These are phyloP conservation scores for Pseudochromis fuscus DNA, from an alignment of 2,797 vertebrate species.

Conservation along the genomic window DNA sequence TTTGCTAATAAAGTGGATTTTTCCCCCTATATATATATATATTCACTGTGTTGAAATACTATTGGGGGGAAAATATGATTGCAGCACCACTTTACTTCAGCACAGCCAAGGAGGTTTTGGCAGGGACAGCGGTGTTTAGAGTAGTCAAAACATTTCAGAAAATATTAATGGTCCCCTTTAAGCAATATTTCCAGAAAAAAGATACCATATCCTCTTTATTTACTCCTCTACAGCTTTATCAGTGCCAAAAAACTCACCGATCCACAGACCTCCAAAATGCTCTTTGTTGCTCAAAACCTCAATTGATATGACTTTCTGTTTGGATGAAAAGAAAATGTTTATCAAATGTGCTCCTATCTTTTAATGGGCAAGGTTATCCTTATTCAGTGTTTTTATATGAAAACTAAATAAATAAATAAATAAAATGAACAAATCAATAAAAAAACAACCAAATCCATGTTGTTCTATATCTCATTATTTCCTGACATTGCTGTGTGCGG, in stretches of 20 bases:
- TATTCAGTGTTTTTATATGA: not conserved
- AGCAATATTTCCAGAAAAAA: not conserved
- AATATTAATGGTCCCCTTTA: not conserved
- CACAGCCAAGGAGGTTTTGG: conserved; percentile 20
- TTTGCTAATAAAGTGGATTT: conserved; percentile 15
- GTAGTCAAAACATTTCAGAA: conserved; percentile 7
- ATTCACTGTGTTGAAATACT: conserved; percentile 6
- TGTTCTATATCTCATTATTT: not conserved
- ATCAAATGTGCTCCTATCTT: not conserved
- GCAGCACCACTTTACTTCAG: conserved; percentile 10
- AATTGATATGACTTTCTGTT: not conserved
- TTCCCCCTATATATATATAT: too few relatives aligned
- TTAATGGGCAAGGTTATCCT: not conserved
- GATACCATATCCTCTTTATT: not conserved
- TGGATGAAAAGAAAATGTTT: not conserved
- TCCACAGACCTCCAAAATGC: too few relatives aligned
- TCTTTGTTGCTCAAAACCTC: not conserved
- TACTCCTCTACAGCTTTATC: not conserved
- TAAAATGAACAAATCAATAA: not conserved
- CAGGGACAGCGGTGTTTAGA: not conserved
- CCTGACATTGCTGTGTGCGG: not conserved
- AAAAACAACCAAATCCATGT: not conserved
- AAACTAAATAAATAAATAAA: not conserved
- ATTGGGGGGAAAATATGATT: conserved; percentile 3
- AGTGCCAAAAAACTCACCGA: not conserved